Percentiles rank a stretch among this genome's conserved stretches.
Conservation (phyloP, 2,113 vertebrate species). For the Ophiodon elongatus region DNA sequence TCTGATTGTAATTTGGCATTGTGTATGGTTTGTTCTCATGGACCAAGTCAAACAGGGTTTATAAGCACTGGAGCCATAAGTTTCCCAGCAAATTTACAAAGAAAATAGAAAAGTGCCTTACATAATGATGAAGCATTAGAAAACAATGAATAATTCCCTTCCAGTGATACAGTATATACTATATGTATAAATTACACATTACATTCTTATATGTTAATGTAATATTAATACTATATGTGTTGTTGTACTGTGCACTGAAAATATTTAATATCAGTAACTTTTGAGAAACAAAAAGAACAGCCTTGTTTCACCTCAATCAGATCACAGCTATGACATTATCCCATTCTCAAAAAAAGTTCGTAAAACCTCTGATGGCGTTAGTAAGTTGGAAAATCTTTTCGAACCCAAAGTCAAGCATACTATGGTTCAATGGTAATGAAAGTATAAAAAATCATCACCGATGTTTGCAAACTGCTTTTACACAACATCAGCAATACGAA, state of each 20-base stretch:
- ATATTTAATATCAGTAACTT: neutral
- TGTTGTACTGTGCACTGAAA: neutral
- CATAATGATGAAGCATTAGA: neutral
- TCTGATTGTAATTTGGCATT: slow-evolving; percentile 6
- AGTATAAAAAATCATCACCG: neutral
- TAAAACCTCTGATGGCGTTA: neutral
- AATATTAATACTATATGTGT: neutral
- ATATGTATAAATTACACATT: neutral
- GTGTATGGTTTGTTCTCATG: neutral
- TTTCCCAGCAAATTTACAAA: neutral
- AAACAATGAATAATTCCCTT: neutral
- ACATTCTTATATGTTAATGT: neutral
- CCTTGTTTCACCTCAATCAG: neutral
- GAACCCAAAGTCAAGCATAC: neutral
- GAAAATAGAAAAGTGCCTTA: neutral
- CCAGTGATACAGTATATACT: neutral
- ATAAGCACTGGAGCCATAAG: neutral
- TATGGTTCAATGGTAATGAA: slow-evolving; percentile 9
- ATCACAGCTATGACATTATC: neutral
- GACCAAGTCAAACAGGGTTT: neutral
- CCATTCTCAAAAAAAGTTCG: neutral
- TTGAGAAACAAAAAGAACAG: slow-evolving; percentile 3
- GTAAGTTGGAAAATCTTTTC: slow-evolving; percentile 1
- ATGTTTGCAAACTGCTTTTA: slow-evolving; percentile 8
- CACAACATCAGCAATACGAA: neutral